A percentile compares a stretch with the other conserved stretches of the same genome.
phyloP scores from a whole-genome alignment of 2,888 invertebrate genomes.

The Leptopilina drosophilae region DNA sequence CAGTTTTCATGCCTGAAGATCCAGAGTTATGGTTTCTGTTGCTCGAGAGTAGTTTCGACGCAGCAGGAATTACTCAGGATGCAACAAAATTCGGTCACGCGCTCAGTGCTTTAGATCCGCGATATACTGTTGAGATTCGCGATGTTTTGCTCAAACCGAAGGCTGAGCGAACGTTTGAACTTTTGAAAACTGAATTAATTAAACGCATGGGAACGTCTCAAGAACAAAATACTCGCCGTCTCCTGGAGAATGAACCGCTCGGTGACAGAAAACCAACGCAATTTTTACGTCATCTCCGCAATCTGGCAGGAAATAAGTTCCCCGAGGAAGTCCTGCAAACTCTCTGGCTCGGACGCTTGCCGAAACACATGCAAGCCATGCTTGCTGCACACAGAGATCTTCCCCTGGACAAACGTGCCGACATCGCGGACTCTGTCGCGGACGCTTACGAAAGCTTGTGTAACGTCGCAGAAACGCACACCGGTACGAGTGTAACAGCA shows the following conservation, averaged over 20 bases:
- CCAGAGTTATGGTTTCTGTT: background rate
- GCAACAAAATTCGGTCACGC: conserved; percentile 19
- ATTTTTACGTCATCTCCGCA: conserved; percentile 58
- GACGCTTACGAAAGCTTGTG: background rate
- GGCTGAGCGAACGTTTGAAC: background rate
- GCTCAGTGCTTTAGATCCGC: conserved; percentile 57
- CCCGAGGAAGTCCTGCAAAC: conserved; percentile 50
- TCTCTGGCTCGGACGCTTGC: conserved; percentile 37
- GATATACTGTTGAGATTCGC: conserved; percentile 59
- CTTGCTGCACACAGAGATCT: background rate
- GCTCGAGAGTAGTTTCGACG: conserved; percentile 37
- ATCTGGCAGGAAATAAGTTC: conserved; percentile 49
- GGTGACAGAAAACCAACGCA: conserved; percentile 61
- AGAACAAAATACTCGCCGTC: conserved; percentile 50
- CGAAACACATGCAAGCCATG: background rate
- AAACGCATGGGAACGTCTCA: conserved; percentile 49
- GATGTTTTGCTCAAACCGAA: background rate
- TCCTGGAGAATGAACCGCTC: conserved; percentile 51
- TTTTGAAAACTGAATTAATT: conserved; percentile 62
- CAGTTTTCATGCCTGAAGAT: conserved; percentile 48
- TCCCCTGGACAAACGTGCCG: background rate
- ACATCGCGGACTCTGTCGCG: background rate
- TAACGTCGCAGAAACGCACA: too few species aligned
- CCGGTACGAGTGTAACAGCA: background rate
- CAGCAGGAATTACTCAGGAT: background rate